These are phyloP conservation scores for Charanyca ferruginea DNA, from an alignment of 2,888 invertebrate genomes.

Conservation along the genomic window DNA sequence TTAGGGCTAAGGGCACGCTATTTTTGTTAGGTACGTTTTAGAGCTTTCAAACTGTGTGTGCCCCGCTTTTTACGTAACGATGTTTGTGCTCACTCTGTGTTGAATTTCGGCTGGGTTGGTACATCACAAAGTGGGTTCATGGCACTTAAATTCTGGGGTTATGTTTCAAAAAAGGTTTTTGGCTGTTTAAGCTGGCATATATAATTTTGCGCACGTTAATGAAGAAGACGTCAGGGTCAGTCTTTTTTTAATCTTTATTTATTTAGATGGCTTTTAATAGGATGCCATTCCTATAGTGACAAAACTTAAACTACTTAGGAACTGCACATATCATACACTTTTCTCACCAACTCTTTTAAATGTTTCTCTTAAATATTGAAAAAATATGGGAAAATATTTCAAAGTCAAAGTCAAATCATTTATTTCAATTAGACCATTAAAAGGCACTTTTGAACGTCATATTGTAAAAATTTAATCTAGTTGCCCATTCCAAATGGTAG, in stretches of 20 bases:
- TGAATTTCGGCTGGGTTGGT: conserved; percentile 22
- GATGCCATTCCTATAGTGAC: too few relatives aligned
- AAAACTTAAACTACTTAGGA: too few relatives aligned
- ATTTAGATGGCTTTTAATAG: too few relatives aligned
- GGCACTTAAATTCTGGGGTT: conserved; percentile 20
- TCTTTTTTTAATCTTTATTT: too few relatives aligned
- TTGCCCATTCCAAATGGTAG: too few relatives aligned
- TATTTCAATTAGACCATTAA: too few relatives aligned
- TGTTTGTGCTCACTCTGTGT: conserved; percentile 33
- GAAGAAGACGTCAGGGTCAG: not conserved
- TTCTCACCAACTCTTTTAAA: too few relatives aligned
- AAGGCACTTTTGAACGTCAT: too few relatives aligned
- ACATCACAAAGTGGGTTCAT: conserved; percentile 34
- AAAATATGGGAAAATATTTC: too few relatives aligned
- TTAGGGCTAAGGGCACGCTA: conserved; percentile 47
- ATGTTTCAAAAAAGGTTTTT: conserved; percentile 14
- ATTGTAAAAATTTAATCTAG: too few relatives aligned
- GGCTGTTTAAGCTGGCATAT: conserved; percentile 22
- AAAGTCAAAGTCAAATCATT: too few relatives aligned
- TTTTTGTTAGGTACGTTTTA: conserved; percentile 56
- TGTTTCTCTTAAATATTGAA: not conserved
- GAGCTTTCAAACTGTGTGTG: conserved; percentile 35
- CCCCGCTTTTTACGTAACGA: conserved; percentile 29
- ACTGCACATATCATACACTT: too few relatives aligned
- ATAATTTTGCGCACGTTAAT: not conserved